Base-by-base conservation (phyloP, 2,888 invertebrate species). In the Melolontha melolontha region DNA sequence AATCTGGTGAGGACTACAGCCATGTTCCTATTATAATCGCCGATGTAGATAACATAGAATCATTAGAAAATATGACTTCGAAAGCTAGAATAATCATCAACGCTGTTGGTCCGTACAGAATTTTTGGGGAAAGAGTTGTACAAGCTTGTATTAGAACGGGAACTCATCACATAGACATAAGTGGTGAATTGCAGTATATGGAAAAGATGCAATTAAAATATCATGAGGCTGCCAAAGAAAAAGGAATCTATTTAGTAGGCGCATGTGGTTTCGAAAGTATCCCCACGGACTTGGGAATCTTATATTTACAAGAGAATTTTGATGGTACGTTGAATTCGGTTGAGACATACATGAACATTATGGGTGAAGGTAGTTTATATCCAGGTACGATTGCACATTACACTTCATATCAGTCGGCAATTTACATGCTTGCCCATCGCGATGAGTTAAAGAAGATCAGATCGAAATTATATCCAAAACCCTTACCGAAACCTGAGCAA, bases 231-330 rank as follows among this genome's bases (percentile, higher is more conserved):
- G 96, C 95, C 0, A 85, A 90, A 75, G 90, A 93, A 74, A 91
- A 92, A 7, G 92, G 92, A 12, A 88, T 95, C 4, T 97, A 92
- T 82, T 85, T 98, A 6, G 84, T 98, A 29, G 95, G 94, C 73
- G 92, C 97, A 1, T 97, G 97, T 84, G 98, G 98, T 39, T 93
- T 95, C 81, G 98, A 98, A 83, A 93, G 94, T 77, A 91, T 98
- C 72, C 97, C 97, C n/a, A 87, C 90, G 52, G 98, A 98, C 79
- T 84, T 97, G 83, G 97, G 98, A 0, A 84, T 93, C 0, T 82
- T 92, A n/a, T 95, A 87, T 81, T 84, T 94, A 42, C 89, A 92
- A 77, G 85, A 92, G 72, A 88, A 94, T 76, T 96, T 96, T 78
- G 86, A 87, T 71, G 95, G 93, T 84, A 88, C 89, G 17, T 79